A percentile compares a stretch with the other conserved stretches of the same genome.
phyloP scores from a whole-genome alignment of 2,797 vertebrate genomes.

The Alectoris magna region DNA sequence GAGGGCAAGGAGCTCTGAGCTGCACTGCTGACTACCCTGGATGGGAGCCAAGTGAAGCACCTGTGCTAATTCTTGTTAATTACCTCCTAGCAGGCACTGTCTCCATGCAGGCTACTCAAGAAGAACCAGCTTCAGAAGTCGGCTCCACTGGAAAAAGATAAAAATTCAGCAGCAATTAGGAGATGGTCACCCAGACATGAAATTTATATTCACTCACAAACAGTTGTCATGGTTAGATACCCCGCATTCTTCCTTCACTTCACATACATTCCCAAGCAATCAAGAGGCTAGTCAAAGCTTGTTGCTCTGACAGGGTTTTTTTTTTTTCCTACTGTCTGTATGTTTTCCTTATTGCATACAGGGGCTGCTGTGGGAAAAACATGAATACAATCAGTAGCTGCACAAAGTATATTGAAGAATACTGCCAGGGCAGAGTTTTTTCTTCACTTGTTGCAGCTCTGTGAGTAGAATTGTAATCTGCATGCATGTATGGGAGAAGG shows the following conservation, averaged over 20 bases:
- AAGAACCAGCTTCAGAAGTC: constrained; percentile 18
- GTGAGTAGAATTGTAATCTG: neutral
- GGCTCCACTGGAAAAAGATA: neutral
- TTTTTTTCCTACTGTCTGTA: neutral
- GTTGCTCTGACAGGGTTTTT: neutral
- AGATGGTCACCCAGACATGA: neutral
- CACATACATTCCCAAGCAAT: neutral
- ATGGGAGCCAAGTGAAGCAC: neutral
- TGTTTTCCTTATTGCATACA: neutral
- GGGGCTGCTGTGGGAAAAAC: neutral
- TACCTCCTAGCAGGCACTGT: neutral
- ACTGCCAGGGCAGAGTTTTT: neutral
- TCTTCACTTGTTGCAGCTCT: constrained; percentile 10
- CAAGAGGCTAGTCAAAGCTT: neutral
- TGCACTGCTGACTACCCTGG: neutral
- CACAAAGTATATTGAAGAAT: neutral
- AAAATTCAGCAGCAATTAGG: neutral
- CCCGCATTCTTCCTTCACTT: neutral
- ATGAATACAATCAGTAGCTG: neutral
- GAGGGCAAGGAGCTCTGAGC: neutral
- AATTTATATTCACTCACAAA: neutral
- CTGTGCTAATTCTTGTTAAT: constrained; percentile 41
- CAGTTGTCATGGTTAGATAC: neutral
- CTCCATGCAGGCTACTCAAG: neutral
- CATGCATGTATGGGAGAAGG: rapidly evolving